Base-by-base conservation (phyloP, 37 sponge, comb jelly and placozoan genomes). In the Diacarnus erythraeanus region DNA sequence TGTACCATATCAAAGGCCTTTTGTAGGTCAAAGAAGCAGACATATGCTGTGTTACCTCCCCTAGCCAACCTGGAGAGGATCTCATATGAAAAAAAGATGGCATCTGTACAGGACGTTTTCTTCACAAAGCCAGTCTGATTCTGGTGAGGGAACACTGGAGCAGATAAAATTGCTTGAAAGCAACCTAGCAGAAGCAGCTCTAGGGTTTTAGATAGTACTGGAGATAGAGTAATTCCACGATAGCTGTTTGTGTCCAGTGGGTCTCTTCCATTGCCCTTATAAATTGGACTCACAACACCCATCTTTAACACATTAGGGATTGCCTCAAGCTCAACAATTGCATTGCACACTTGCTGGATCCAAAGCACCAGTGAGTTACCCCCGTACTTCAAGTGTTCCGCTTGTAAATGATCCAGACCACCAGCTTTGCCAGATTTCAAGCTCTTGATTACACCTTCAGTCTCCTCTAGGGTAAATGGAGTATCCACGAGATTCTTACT, bases 351-450 rank as follows among this genome's bases (percentile, higher is more conserved):
- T 25, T 60, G 61, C 22, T 60, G 61, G 27, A 60, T 17, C 61
- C 61, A 60, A 4, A 60, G 27, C n/a, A 17, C 26, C 9, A 60
- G 9, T 6, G 61, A 6, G 22, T 60, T 25, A 20, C 27, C 27
- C 22, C 61, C 61, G 22, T n/a, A 60, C 31, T 74, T 74, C 26
- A 74, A 57, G 34, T 74, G 75, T n/a, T 54, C 75, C 3, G 75
- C 34, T 26, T 74, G 57, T 1, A 74, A n/a, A 36, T 26, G 5
- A 30, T 74, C 75, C 2, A 47, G 57, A 0, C 75, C 75, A 47
- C 51, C 51, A 47, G 51, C 51, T 47, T 47, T 47, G 51, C 51
- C 51, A 47, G 51, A 47, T 47, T 47, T 47, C 51, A 47, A 47
- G 51, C 51, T 47, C 51, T 47, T 47, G 12, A 47, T 47, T 47